Evolutionary conservation across 2,113 vertebrate species (phyloP), one percentile per base, ranked within the genome.

Genomic region (Mustelus asterias): DNA sequence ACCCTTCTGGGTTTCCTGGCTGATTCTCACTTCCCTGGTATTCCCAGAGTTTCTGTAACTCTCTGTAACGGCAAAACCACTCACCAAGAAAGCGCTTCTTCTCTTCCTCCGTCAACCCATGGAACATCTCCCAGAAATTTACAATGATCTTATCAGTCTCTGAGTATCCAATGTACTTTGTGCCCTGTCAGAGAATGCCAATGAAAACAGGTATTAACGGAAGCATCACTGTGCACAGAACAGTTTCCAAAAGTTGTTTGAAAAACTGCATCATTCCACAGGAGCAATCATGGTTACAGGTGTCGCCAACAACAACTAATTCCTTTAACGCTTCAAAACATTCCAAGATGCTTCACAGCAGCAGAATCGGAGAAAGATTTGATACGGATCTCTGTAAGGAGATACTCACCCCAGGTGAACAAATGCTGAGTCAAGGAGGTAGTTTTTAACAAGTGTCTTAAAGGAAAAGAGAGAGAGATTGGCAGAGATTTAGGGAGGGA

Each of bases 71-170:
- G 26, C 13, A 0, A 95, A 96, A 92, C 44, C 54, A 96, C 96
- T 96, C 97, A 98, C 97, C 96, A 60, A 98, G 96, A 97, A 98
- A 97, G 89, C 54, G 96, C 63, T 96, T 97, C 96, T 98, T 97
- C 37, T 97, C 96, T 96, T 97, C 96, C 96, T 97, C 97, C 58
- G 96, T 70, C 60, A 98, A 96, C 6, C 96, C 22, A 13, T 96
- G 96, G 97, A 98, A 98, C 95, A 97, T 97, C 1, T 24, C 24
- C 98, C 98, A 98, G 96, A 98, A 98, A 96, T 97, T 96, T 96
- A 92, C 96, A 96, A 98, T 97, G 26, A 96, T 96, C 96, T 3
- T 18, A 96, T 98, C 97, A 9, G 29, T 96, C 5, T 80, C 14
- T 0, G n/a, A 0, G 86, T 97, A 98, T 0, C 0, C 0, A 0